phyloP scores from a whole-genome alignment of 2,888 invertebrate species.

The Torymus auratus region DNA sequence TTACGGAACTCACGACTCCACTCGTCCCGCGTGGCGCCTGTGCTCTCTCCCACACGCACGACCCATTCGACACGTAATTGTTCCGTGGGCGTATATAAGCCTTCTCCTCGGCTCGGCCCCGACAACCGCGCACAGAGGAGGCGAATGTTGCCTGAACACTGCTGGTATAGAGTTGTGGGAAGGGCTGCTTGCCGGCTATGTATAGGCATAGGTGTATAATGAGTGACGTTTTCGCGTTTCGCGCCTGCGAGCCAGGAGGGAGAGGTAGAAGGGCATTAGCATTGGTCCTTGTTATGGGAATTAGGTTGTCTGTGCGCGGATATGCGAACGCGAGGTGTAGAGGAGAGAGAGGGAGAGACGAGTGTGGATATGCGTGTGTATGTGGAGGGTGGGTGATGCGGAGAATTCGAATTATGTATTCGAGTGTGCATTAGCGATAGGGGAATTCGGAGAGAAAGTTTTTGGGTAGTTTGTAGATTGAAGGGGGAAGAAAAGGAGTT shows the following conservation, averaged over 20 bases:
- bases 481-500: neutral
- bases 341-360: neutral
- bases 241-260: neutral
- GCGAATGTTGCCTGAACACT: too few relatives aligned
- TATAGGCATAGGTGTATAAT: slow-evolving; percentile 33
- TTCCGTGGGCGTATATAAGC: slow-evolving; percentile 36
- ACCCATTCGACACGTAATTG: slow-evolving; percentile 38
- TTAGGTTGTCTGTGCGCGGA: slow-evolving; percentile 15
- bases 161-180: too few relatives aligned
- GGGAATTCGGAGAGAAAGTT: neutral
- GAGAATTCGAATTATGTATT: neutral
- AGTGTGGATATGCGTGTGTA: neutral
- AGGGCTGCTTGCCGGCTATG: too few relatives aligned
- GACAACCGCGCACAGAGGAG: too few relatives aligned
- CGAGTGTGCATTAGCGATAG: neutral
- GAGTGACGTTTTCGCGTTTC: slow-evolving; percentile 45
- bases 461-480: neutral
- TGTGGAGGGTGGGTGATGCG: neutral
- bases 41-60: neutral
- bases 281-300: slow-evolving; percentile 44
- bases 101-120: neutral
- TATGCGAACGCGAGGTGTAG: neutral
- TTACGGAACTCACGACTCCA: slow-evolving; percentile 61
- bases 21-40: slow-evolving; percentile 23
- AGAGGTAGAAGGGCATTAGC: slow-evolving; percentile 21